Conservation (phyloP, 2,888 invertebrate genomes). For the Tetramorium bicarinatum region DNA sequence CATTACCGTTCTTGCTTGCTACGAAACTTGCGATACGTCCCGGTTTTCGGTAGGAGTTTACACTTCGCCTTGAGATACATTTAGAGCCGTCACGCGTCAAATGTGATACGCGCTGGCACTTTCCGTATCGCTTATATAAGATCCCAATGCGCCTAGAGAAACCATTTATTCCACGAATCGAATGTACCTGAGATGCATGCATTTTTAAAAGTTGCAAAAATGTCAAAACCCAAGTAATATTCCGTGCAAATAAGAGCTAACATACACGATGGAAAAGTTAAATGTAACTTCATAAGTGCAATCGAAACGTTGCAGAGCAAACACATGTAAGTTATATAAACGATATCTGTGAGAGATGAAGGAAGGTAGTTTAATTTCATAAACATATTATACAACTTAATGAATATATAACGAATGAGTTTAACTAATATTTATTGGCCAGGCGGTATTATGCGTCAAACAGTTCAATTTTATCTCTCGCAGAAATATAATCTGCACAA, state of each 20-base stretch:
- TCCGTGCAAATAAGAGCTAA: not conserved
- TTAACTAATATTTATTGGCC: slow-evolving; percentile 23
- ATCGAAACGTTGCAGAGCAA: not conserved
- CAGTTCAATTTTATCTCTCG: slow-evolving; percentile 17
- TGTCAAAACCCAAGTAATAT: not conserved
- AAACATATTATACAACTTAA: slow-evolving; percentile 18
- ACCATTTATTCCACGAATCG: slow-evolving; percentile 28
- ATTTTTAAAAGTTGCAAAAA: not conserved
- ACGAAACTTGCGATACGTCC: slow-evolving; percentile 63
- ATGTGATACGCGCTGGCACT: slow-evolving; percentile 40
- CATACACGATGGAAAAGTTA: not conserved
- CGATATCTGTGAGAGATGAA: slow-evolving; percentile 16
- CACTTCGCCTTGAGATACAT: slow-evolving; percentile 65
- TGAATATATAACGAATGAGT: slow-evolving; percentile 2
- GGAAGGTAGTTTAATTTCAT: slow-evolving; percentile 36
- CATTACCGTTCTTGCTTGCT: slow-evolving; percentile 69
- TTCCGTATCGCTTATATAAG: slow-evolving; percentile 12
- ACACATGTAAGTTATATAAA: not conserved
- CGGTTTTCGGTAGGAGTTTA: slow-evolving; percentile 67
- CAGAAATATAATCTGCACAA: slow-evolving; percentile 2
- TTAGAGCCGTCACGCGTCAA: slow-evolving; percentile 58
- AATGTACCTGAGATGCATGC: not conserved
- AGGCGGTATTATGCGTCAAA: not conserved
- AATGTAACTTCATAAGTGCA: not conserved
- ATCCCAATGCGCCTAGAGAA: slow-evolving; percentile 29